A percentile compares a stretch with the other conserved stretches of the same genome.
phyloP scores from a whole-genome alignment of 1,140 invertebrate species.

The Dreissena polymorpha region DNA sequence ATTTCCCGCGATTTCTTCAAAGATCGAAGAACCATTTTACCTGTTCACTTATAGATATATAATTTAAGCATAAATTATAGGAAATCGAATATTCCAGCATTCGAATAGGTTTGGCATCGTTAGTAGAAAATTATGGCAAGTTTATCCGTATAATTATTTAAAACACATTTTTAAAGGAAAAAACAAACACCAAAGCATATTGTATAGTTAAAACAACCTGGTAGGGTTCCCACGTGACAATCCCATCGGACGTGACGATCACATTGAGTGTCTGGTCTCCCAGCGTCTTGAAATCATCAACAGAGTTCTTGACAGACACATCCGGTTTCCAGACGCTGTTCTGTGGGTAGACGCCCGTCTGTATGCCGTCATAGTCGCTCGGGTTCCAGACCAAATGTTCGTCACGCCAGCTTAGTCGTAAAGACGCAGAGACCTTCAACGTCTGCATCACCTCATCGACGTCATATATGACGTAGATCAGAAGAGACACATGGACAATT shows the following conservation, averaged over 20 bases:
- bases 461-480: not conserved
- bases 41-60: too few species aligned
- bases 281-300: not conserved
- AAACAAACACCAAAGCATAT: too few species aligned
- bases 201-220: too few species aligned
- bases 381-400: not conserved
- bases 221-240: constrained; percentile 7
- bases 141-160: too few species aligned
- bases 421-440: not conserved
- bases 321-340: constrained; percentile 28
- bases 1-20: too few species aligned
- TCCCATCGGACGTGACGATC: not conserved
- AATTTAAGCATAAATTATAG: too few species aligned
- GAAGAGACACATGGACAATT: not conserved
- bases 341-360: constrained; percentile 19
- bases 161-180: too few species aligned
- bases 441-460: not conserved
- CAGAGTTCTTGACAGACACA: constrained; percentile 5
- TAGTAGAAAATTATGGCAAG: too few species aligned
- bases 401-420: not conserved
- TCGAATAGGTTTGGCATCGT: too few species aligned
- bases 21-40: too few species aligned
- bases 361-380: not conserved
- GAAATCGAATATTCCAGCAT: too few species aligned
- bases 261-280: constrained; percentile 1